Conservation (phyloP, 2,888 invertebrate species). For the Thymelicus lineola region DNA sequence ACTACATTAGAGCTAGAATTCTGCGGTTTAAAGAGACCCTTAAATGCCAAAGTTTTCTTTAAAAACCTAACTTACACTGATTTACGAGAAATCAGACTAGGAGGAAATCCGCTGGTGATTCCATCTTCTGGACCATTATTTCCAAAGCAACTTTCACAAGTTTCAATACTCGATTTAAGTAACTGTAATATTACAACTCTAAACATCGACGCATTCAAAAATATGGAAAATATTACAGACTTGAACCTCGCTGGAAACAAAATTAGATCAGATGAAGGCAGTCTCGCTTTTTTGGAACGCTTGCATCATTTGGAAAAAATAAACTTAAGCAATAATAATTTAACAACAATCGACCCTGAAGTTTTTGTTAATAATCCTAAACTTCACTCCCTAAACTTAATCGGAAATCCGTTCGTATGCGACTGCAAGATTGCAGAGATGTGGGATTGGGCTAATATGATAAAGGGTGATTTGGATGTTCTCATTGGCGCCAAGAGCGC, state of each 20-base stretch:
- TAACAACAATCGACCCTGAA: conserved; percentile 85
- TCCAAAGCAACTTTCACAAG: conserved; percentile 87
- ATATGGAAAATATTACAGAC: conserved; percentile 86
- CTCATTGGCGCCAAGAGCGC: conserved; percentile 87
- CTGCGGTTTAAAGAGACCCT: conserved; percentile 87
- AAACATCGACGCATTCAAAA: conserved; percentile 85
- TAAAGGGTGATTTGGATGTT: conserved; percentile 87
- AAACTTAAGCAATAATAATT: conserved; percentile 87
- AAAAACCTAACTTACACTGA: conserved; percentile 87
- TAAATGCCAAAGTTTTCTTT: conserved; percentile 88
- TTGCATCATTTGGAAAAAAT: conserved; percentile 85
- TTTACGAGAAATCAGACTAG: conserved; percentile 87
- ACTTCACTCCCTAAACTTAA: conserved; percentile 85
- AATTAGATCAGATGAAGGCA: conserved; percentile 75
- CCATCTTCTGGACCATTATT: conserved; percentile 85
- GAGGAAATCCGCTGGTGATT: conserved; percentile 88
- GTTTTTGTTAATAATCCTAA: conserved; percentile 84
- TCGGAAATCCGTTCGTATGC: conserved; percentile 89
- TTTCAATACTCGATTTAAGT: conserved; percentile 87
- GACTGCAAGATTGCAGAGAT: conserved; percentile 88
- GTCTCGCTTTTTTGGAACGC: conserved; percentile 83
- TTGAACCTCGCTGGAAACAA: conserved; percentile 86
- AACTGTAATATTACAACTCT: conserved; percentile 87
- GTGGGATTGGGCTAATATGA: conserved; percentile 90
- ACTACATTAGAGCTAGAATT: conserved; percentile 88